Evolutionary conservation across 1,140 invertebrate genomes (phyloP).

Genomic region (Plutomurus gul): DNA sequence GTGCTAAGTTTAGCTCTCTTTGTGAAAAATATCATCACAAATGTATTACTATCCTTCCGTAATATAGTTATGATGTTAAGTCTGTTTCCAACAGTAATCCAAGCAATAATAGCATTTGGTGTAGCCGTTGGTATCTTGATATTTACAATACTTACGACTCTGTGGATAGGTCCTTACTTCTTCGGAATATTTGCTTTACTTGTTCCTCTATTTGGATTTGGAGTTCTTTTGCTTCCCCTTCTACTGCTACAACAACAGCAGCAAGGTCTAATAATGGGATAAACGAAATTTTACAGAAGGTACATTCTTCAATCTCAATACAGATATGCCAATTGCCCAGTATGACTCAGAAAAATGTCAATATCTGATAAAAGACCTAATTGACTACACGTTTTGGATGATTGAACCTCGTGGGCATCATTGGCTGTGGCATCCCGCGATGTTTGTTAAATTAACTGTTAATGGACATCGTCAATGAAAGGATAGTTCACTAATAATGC

Average conservation of each 20-base stretch:
- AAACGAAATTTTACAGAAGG: neutral
- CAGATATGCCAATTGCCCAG: neutral
- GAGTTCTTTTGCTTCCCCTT: slow-evolving; percentile 26
- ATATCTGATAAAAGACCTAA: neutral
- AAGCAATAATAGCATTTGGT: neutral
- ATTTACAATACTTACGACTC: neutral
- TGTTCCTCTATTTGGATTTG: slow-evolving; percentile 37
- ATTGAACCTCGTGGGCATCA: neutral
- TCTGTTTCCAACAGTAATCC: neutral
- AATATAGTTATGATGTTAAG: neutral
- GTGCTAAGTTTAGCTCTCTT: neutral
- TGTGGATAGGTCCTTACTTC: slow-evolving; percentile 28
- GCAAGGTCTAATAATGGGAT: neutral
- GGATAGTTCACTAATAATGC: neutral
- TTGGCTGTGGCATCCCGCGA: neutral
- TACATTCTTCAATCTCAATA: neutral
- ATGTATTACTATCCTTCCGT: neutral
- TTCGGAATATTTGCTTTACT: neutral
- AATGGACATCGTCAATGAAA: neutral
- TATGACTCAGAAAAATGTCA: neutral
- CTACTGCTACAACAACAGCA: neutral
- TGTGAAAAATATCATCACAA: neutral
- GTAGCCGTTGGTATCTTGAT: slow-evolving; percentile 6
- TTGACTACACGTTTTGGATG: neutral
- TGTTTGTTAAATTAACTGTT: slow-evolving; percentile 17